These are phyloP conservation scores for Pungitius pungitius DNA, from an alignment of 2,113 vertebrate species.

Conservation along the genomic window DNA sequence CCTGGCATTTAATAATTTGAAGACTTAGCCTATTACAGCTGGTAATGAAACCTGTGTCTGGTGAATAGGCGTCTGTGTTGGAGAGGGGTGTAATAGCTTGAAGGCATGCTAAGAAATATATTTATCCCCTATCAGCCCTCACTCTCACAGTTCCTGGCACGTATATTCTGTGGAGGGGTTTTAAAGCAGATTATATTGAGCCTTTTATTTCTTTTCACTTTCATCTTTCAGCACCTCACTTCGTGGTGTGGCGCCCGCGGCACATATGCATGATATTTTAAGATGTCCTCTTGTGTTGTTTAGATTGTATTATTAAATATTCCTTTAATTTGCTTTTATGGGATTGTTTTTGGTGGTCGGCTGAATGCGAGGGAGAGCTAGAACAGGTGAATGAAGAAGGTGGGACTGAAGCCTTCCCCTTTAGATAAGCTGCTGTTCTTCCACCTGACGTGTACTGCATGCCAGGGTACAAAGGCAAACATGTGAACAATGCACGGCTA, in stretches of 20 bases:
- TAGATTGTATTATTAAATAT: conserved; percentile 71
- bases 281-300: conserved; percentile 68
- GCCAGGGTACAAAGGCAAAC: neutral
- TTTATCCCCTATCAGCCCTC: conserved; percentile 96
- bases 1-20: conserved; percentile 91
- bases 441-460: neutral
- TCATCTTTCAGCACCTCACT: conserved; percentile 95
- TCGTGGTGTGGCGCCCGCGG: conserved; percentile 84
- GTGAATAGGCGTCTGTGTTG: conserved; percentile 90
- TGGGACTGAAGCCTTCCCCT: conserved; percentile 13
- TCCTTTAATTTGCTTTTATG: conserved; percentile 73
- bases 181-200: conserved; percentile 98
- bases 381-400: conserved; percentile 6
- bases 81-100: conserved; percentile 91
- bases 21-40: conserved; percentile 90
- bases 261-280: conserved; percentile 86
- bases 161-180: conserved; percentile 92
- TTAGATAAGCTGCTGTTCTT: conserved; percentile 2
- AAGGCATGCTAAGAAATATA: conserved; percentile 91
- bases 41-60: conserved; percentile 91
- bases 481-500: neutral
- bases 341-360: conserved; percentile 58
- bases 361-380: conserved; percentile 7
- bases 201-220: conserved; percentile 97
- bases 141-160: conserved; percentile 89